These are phyloP conservation scores for Apeira syringaria DNA, from an alignment of 2,888 invertebrate species.

Conservation along the genomic window DNA sequence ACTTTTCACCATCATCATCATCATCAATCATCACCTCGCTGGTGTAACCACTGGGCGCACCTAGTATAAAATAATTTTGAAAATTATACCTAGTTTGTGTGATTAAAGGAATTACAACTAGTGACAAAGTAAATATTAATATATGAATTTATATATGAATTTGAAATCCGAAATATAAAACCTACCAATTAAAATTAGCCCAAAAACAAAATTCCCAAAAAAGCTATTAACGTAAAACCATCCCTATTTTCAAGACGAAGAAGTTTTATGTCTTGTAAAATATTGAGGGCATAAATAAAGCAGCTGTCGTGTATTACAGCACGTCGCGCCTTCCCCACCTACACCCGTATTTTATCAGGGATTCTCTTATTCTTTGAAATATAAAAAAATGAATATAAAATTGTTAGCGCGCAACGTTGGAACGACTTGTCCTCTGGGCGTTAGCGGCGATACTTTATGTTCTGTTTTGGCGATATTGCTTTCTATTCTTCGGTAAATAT, in stretches of 20 bases:
- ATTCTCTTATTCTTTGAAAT: slow-evolving; percentile 70
- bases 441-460: slow-evolving; percentile 29
- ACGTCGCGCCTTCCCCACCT: slow-evolving; percentile 66
- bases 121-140: too few species aligned
- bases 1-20: too few species aligned
- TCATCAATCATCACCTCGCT: too few species aligned
- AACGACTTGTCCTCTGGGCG: slow-evolving; percentile 22
- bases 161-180: too few species aligned
- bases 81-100: too few species aligned
- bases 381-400: slow-evolving; percentile 65
- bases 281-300: slow-evolving; percentile 80
- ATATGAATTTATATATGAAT: too few species aligned
- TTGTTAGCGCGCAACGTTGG: slow-evolving; percentile 15
- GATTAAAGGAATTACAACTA: too few species aligned
- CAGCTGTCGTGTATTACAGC: slow-evolving; percentile 76
- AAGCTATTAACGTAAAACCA: slow-evolving; percentile 77
- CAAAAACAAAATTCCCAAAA: slow-evolving; percentile 45
- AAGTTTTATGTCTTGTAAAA: slow-evolving; percentile 82
- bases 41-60: too few species aligned
- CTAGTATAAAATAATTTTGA: too few species aligned
- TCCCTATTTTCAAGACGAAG: slow-evolving; percentile 70
- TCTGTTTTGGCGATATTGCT: slow-evolving; percentile 6
- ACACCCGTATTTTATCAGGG: slow-evolving; percentile 74
- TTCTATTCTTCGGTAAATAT: slow-evolving; percentile 1
- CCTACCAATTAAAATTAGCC: slow-evolving; percentile 38